These are phyloP conservation scores for Catostylus mosaicus DNA, from an alignment of 30 jellyfish, hydroid and myxozoan species.

Conservation along the genomic window DNA sequence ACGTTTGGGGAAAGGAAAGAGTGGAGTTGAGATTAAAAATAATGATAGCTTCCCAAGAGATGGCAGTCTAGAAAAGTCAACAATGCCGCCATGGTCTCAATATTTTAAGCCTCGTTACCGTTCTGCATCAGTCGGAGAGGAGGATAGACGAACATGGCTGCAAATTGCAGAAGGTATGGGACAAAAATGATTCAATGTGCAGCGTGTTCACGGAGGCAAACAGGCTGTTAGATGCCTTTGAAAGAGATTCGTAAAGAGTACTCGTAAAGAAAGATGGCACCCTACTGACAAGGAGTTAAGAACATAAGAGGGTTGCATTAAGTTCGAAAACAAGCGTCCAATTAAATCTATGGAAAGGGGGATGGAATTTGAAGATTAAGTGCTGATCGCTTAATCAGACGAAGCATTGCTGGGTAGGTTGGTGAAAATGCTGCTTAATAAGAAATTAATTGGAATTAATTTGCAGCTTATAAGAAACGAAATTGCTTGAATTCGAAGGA, in stretches of 20 bases:
- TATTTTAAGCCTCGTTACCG: no score
- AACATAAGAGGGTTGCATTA: background rate
- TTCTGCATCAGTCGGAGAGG: no score
- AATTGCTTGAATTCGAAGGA: background rate
- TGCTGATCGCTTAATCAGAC: constrained; percentile 14
- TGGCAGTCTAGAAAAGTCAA: no score
- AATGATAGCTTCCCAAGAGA: no score
- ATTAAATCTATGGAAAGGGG: background rate
- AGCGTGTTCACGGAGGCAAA: background rate
- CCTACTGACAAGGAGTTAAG: constrained; percentile 2
- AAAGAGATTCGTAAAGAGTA: no score
- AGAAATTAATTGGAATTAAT: constrained; percentile 53
- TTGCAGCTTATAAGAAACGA: background rate
- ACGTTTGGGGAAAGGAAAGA: no score
- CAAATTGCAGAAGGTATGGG: background rate
- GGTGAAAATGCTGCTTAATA: constrained; percentile 6
- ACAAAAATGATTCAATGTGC: background rate
- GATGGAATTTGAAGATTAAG: constrained; percentile 17
- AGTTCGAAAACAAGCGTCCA: background rate
- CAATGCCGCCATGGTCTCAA: no score
- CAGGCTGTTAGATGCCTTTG: no score
- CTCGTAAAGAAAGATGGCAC: no score
- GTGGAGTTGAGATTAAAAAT: no score
- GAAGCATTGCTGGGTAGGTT: background rate
- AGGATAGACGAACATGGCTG: no score